A percentile compares a stretch with the other conserved stretches of the same genome.
These are phyloP conservation scores for Pyralis farinalis DNA, from an alignment of 2,888 invertebrate species.

Conservation along the genomic window DNA sequence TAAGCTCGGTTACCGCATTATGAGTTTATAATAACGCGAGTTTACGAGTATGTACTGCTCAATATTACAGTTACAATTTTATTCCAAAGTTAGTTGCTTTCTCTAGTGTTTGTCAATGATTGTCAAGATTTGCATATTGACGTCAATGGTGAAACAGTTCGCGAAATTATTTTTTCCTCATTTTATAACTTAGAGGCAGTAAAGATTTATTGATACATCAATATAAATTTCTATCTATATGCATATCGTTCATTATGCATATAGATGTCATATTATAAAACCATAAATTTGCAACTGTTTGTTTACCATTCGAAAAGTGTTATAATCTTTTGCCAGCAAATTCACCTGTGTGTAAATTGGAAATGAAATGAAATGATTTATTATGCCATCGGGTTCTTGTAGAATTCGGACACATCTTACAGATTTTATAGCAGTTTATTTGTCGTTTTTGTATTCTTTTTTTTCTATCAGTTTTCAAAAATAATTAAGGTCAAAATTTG, in stretches of 20 bases:
- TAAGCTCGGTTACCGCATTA: slow-evolving; percentile 25
- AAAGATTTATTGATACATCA: not conserved
- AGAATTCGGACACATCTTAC: too few species aligned
- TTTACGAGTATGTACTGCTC: slow-evolving; percentile 18
- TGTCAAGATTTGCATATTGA: slow-evolving; percentile 4
- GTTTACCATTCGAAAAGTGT: too few species aligned
- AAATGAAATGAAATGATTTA: too few species aligned
- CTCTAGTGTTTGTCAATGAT: slow-evolving; percentile 1
- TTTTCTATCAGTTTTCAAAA: too few species aligned
- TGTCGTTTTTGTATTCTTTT: too few species aligned
- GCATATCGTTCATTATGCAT: not conserved
- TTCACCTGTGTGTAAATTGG: not conserved
- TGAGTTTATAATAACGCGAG: slow-evolving; percentile 20
- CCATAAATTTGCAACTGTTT: not conserved
- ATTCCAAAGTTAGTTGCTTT: slow-evolving; percentile 2
- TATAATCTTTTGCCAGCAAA: too few species aligned
- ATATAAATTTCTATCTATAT: not conserved
- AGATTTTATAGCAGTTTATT: too few species aligned
- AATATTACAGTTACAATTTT: slow-evolving; percentile 6
- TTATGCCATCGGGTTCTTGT: too few species aligned
- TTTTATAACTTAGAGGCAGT: not conserved
- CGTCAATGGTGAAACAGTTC: not conserved
- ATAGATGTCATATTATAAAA: not conserved
- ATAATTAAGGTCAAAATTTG: too few species aligned
- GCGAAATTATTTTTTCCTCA: not conserved